Percentiles rank a stretch among this genome's conserved stretches.
phyloP scores from a whole-genome alignment of 2,113 vertebrate genomes.

The Morone saxatilis region DNA sequence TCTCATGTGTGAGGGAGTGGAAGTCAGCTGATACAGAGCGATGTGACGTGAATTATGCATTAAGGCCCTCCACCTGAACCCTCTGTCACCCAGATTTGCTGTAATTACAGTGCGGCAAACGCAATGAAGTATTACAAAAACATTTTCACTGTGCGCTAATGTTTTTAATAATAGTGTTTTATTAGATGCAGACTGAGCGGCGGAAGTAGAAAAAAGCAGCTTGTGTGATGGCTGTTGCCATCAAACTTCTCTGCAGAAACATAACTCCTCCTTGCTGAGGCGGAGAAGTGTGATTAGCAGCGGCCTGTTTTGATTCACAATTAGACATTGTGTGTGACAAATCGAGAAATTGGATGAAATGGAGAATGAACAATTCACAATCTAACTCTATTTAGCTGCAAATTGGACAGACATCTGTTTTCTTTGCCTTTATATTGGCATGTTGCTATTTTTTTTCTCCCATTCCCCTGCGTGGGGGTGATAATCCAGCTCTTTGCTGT shows the following conservation, averaged over 20 bases:
- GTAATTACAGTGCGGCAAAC: constrained; percentile 32
- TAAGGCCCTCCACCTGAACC: constrained; percentile 40
- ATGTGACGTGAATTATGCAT: constrained; percentile 53
- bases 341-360: constrained; percentile 48
- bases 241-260: constrained; percentile 1
- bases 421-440: background rate
- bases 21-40: constrained; percentile 36
- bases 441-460: background rate
- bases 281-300: constrained; percentile 17
- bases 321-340: constrained; percentile 34
- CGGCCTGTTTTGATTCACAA: constrained; percentile 22
- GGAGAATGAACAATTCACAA: constrained; percentile 31
- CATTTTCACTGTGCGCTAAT: background rate
- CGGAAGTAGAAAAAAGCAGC: too few relatives aligned
- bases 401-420: constrained; percentile 60
- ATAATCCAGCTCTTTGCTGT: constrained; percentile 62
- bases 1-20: constrained; percentile 13
- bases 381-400: constrained; percentile 31
- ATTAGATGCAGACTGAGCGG: too few relatives aligned
- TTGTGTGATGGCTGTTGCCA: background rate
- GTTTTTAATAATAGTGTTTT: constrained; percentile 7
- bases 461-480: background rate
- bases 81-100: background rate
- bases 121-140: constrained; percentile 5
- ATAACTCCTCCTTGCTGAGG: background rate